Evolutionary conservation across 2,113 vertebrate species (phyloP).

Genomic region (Peromyscus maniculatus): DNA sequence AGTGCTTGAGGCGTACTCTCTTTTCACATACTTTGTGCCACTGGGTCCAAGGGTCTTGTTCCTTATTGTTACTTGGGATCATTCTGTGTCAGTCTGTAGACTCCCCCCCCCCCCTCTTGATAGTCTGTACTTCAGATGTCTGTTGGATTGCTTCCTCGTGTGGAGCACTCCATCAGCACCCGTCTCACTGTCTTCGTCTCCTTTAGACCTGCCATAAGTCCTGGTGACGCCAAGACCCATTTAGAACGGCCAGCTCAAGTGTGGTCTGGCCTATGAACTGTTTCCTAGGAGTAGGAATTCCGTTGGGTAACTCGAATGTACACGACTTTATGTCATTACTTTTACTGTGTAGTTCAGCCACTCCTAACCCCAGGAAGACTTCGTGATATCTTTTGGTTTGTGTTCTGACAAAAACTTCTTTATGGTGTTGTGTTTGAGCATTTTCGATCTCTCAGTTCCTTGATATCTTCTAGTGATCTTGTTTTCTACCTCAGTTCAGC

Average conservation of each 20-base stretch:
- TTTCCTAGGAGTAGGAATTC: neutral
- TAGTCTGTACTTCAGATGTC: neutral
- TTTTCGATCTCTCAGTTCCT: neutral
- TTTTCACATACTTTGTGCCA: too few species aligned
- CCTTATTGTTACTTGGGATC: neutral
- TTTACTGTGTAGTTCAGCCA: slow-evolving; percentile 11
- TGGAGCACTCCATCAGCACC: neutral
- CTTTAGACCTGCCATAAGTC: neutral
- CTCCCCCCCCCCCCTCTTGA: neutral
- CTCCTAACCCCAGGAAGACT: neutral
- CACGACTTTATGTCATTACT: neutral
- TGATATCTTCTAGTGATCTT: neutral
- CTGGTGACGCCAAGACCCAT: neutral
- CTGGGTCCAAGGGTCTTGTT: neutral
- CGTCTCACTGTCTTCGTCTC: neutral
- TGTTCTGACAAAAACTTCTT: neutral
- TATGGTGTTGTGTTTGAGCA: neutral
- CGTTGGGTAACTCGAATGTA: neutral
- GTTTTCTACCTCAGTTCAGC: neutral
- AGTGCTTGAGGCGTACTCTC: neutral
- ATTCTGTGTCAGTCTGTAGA: neutral
- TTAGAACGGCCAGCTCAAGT: neutral
- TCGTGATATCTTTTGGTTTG: slow-evolving; percentile 20
- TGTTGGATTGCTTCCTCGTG: neutral
- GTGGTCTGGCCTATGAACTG: neutral